Base-by-base conservation (phyloP, 2,888 invertebrate species). In the Cosmorhoe ocellata region DNA sequence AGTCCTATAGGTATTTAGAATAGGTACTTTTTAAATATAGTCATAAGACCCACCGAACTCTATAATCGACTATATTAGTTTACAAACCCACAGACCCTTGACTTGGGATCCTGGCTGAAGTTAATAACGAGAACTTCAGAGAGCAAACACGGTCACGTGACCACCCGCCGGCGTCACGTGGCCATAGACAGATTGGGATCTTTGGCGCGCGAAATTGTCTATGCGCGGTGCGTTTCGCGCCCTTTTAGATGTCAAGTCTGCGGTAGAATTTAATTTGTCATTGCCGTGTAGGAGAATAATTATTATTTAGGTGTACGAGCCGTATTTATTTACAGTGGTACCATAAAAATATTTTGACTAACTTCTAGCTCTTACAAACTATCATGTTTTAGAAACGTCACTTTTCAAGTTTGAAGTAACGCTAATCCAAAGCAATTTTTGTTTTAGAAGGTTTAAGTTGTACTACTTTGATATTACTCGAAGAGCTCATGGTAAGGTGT, bases 171-270 rank as follows among this genome's bases (percentile, higher is more conserved):
- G 52, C 45, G 65, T 46, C 65, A 81, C 87, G 87, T 79, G 88
- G 62, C 74, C 72, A 69, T 66, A 71, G 72, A 71, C 67, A 65
- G 82, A 83, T 80, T 81, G 71, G 69, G 70, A 83, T 83, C 84
- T 79, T 69, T 80, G 71, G 73, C 72, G 74, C 81, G 82, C 79
- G 73, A 84, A 84, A 84, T 87, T 81, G 79, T 81, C 84, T 81
- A 69, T 74, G 48, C 46, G 26, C 26, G 76, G 61, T 62, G 56
- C 52, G 45, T 60, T 65, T 70, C 66, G 71, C 74, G 75, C 74
- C 69, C 66, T 74, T 76, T 73, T 76, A 71, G 59, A 74, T 70
- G 69, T 72, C 71, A 66, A 44, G 9, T 26, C 46, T 34, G 38
- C 12, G 52, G 55, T 60, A 33, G 50, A 28, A 9, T 40, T 32